Evolutionary conservation across 2,888 invertebrate species (phyloP), one percentile per base, ranked within the genome.

Genomic region (Troides oblongomaculatus): DNA sequence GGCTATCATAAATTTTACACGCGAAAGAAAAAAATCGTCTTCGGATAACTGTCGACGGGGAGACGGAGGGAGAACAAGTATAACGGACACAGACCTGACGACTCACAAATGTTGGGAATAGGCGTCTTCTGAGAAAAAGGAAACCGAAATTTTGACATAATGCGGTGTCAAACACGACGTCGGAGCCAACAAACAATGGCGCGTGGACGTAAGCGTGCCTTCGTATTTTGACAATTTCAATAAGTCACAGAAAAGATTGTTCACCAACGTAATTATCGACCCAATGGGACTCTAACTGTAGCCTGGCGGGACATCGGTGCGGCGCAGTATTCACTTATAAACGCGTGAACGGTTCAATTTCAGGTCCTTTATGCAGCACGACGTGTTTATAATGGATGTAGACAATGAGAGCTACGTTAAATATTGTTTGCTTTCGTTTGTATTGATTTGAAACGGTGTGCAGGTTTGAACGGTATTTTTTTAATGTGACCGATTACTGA

Each of bases 141-240:
- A 89, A 91, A 92, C 92, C 91, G 86, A 92, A 86, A 90, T 91
- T 90, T 90, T 89, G 90, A 91, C 92, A 86, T 84, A 89, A 86
- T 92, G 92, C 81, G 92, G 91, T 89, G 86, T 84, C 77, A 77
- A 83, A 85, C 84, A 75, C 79, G 78, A 75, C 84, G 30, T 81
- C 85, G 79, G 76, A 79, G 77, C 75, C 75, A 66, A 39, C 68
- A 72, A 74, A 89, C 88, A 88, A 88, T 81, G 76, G 79, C 79
- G 77, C 79, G 82, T 78, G 82, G 82, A 80, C 81, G 78, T 80
- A 89, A 91, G 92, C 89, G 92, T 92, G 91, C 90, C 86, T 83
- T 64, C 63, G 78, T 89, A 81, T 89, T 89, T 87, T 89, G 88
- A 87, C 88, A 83, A 84, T 87, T 87, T 84, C 84, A 86, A 88